Conservation (phyloP, 2,113 vertebrate species). For the Anhinga anhinga region DNA sequence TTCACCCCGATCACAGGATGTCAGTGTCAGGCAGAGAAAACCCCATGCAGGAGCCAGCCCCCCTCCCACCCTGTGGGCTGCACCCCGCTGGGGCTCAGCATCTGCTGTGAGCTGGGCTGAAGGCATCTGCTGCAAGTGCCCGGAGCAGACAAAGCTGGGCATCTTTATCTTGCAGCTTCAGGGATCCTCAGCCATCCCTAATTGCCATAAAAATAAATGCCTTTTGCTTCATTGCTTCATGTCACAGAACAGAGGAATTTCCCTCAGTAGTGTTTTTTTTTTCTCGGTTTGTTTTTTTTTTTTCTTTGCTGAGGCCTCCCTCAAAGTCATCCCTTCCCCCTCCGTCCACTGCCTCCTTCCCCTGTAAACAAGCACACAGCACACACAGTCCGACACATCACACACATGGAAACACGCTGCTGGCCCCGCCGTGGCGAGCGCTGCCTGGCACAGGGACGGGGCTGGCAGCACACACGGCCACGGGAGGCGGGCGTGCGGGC, state of each 20-base stretch:
- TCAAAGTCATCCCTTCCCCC: slow-evolving; percentile 33
- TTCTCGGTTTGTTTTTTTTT: neutral
- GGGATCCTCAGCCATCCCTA: slow-evolving; percentile 43
- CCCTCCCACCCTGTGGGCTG: neutral
- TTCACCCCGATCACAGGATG: neutral
- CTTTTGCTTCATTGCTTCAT: slow-evolving; percentile 35
- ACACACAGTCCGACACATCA: slow-evolving; percentile 47
- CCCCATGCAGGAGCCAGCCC: neutral
- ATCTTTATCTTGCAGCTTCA: slow-evolving; percentile 29
- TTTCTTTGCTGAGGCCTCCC: neutral
- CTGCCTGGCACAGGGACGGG: slow-evolving; percentile 21
- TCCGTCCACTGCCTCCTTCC: neutral
- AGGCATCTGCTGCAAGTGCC: neutral
- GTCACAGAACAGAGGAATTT: slow-evolving; percentile 38
- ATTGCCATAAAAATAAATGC: slow-evolving; percentile 54
- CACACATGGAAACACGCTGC: slow-evolving; percentile 33
- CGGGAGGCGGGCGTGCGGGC: neutral
- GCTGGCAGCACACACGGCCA: neutral
- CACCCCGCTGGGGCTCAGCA: neutral
- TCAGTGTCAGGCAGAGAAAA: neutral
- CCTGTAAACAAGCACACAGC: slow-evolving; percentile 41
- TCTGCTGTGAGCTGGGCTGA: neutral
- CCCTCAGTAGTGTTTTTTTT: neutral
- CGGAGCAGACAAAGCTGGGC: neutral
- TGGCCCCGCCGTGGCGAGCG: neutral